phyloP scores from a whole-genome alignment of 1,140 invertebrate genomes.

The Bombus turneri region DNA sequence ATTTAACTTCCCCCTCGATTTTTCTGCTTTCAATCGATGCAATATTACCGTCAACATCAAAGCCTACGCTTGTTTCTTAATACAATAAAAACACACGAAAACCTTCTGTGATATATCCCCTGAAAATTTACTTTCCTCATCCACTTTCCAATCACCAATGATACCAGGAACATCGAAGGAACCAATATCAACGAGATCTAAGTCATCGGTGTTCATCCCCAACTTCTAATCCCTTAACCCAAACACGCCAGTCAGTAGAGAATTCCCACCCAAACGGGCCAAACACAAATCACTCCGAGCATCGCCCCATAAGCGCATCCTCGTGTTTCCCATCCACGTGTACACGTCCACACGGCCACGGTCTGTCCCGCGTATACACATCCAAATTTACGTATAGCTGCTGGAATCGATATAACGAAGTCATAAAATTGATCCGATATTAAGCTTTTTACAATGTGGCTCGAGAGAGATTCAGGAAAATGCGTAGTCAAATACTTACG shows the following conservation, averaged over 20 bases:
- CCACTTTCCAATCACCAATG: background rate
- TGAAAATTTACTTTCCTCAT: background rate
- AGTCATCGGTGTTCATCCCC: background rate
- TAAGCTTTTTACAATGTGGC: background rate
- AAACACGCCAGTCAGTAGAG: background rate
- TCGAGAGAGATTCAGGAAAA: no score
- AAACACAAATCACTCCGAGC: background rate
- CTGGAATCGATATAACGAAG: background rate
- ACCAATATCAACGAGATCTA: background rate
- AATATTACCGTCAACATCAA: background rate
- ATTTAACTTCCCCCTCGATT: background rate
- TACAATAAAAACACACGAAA: background rate
- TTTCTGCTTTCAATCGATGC: background rate
- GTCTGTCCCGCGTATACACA: no score
- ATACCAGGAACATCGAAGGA: no score
- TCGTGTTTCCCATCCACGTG: constrained; percentile 14
- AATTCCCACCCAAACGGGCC: background rate
- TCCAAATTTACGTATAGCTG: background rate
- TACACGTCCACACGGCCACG: background rate
- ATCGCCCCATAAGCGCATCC: constrained; percentile 8
- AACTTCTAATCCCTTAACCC: constrained; percentile 11
- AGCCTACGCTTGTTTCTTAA: background rate
- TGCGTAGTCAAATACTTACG: no score
- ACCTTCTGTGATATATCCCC: background rate
- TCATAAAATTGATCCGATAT: background rate